These are phyloP conservation scores for Yasuhikotakia modesta DNA, from an alignment of 2,797 vertebrate genomes.

Conservation along the genomic window DNA sequence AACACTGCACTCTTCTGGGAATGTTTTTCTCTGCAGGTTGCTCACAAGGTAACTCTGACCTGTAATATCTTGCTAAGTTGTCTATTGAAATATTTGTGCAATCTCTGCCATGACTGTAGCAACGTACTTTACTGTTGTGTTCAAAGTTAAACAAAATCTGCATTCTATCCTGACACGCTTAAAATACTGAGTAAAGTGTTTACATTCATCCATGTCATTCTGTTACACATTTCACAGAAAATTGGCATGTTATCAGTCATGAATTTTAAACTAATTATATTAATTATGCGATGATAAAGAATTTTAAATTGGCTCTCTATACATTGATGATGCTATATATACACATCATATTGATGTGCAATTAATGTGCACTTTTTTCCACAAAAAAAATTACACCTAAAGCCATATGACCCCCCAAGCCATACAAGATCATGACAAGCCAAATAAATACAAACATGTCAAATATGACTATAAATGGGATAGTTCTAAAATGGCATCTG, in stretches of 20 bases:
- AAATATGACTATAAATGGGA: not conserved
- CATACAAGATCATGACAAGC: not conserved
- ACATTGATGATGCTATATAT: not conserved
- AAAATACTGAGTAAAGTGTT: slow-evolving; percentile 30
- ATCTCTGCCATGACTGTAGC: slow-evolving; percentile 53
- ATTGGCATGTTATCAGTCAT: slow-evolving; percentile 4
- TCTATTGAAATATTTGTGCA: slow-evolving; percentile 55
- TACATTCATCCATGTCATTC: slow-evolving; percentile 24
- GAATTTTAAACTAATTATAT: slow-evolving; percentile 22
- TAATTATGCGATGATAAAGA: not conserved
- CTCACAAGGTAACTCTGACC: slow-evolving; percentile 41
- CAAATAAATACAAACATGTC: not conserved
- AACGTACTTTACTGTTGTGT: slow-evolving; percentile 31
- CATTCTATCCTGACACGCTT: slow-evolving; percentile 26
- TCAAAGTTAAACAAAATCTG: not conserved
- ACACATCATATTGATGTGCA: slow-evolving; percentile 27
- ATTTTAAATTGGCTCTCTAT: not conserved
- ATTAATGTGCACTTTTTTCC: slow-evolving; percentile 1
- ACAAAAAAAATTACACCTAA: not conserved
- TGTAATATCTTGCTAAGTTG: slow-evolving; percentile 49
- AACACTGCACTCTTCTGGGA: slow-evolving; percentile 76
- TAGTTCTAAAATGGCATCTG: not conserved
- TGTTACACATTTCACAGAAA: not conserved
- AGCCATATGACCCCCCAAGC: not conserved
- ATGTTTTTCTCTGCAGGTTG: slow-evolving; percentile 64